Evolutionary conservation across 2,888 invertebrate genomes (phyloP), one percentile per base, ranked within the genome.

Genomic region (Lacanobia wlatinum): DNA sequence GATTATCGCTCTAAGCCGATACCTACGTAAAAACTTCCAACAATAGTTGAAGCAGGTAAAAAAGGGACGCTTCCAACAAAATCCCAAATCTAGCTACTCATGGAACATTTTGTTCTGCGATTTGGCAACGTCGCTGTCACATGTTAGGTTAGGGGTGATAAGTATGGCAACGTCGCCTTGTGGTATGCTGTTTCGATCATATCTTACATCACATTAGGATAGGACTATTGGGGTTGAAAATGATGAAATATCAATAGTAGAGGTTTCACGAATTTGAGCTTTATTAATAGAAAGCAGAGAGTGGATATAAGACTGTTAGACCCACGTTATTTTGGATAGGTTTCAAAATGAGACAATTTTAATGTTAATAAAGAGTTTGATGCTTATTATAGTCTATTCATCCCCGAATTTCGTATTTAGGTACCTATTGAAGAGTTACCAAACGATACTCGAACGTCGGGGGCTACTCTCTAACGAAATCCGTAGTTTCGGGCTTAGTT

Each of bases 91-190:
- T 90, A 90, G 89, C 89, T 83, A 88, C 90, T 86, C 87, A 87
- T 86, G 78, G 86, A 89, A 83, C 85, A 84, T 83, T 84, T 84
- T 82, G 87, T 84, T 81, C 78, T 72, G 83, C 89, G 89, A 90
- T 90, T 91, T 92, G 94, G 94, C 94, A 94, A 94, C 94, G 92
- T 87, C 91, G 93, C 93, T 85, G 71, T 87, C 87, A 87, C 84
- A 85, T 84, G 84, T 79, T 84, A 61, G 60, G 59, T 40, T 65
- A 82, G 90, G 90, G 89, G 88, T 87, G 88, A 82, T 84, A 84
- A 86, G 89, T 84, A 78, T 86, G 92, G 92, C 92, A 92, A 92
- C 92, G 89, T 87, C 88, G 90, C 91, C 21, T 78, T 59, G 52
- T 70, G 48, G 65, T 63, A 58, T 80, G 55, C 63, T 58, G 70